Percentiles rank a stretch among this genome's conserved stretches.
phyloP scores from a whole-genome alignment of 2,113 vertebrate species.

The Pseudorhombus dupliciocellatus region DNA sequence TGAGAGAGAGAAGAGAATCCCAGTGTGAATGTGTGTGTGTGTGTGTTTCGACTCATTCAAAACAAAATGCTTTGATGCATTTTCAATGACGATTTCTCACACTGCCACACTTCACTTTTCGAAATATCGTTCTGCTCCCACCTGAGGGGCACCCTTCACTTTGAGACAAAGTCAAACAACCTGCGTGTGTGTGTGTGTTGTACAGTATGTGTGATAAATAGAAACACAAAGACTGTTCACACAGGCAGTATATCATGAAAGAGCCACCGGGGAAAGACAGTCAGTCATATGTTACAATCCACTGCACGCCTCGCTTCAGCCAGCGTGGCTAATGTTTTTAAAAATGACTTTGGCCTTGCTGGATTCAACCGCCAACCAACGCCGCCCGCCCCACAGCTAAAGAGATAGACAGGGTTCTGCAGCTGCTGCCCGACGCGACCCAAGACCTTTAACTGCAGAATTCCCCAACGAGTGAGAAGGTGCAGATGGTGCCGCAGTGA shows the following conservation, averaged over 20 bases:
- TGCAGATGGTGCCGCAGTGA: constrained; percentile 51
- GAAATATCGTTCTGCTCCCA: neutral
- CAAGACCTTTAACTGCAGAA: constrained; percentile 55
- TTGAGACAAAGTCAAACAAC: constrained; percentile 6
- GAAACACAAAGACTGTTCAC: constrained; percentile 22
- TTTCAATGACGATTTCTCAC: constrained; percentile 4
- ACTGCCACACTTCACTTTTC: neutral
- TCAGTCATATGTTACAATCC: constrained; percentile 57
- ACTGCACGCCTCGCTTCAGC: constrained; percentile 35
- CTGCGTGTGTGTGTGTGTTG: constrained; percentile 4
- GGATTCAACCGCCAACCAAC: constrained; percentile 36
- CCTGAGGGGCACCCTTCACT: neutral
- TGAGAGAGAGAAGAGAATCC: constrained; percentile 17
- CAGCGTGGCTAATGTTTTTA: constrained; percentile 41
- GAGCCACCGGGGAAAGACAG: constrained; percentile 39
- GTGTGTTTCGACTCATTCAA: neutral
- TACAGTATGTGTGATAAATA: constrained; percentile 22
- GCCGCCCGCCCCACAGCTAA: constrained; percentile 1
- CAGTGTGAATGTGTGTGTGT: neutral
- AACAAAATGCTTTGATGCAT: constrained; percentile 15
- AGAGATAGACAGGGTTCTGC: constrained; percentile 47
- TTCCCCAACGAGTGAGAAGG: constrained; percentile 49
- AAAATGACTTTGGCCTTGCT: constrained; percentile 66
- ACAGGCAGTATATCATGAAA: constrained; percentile 42
- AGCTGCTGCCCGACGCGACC: constrained; percentile 45